phyloP scores from a whole-genome alignment of 2,113 vertebrate species.

The Rana temporaria region DNA sequence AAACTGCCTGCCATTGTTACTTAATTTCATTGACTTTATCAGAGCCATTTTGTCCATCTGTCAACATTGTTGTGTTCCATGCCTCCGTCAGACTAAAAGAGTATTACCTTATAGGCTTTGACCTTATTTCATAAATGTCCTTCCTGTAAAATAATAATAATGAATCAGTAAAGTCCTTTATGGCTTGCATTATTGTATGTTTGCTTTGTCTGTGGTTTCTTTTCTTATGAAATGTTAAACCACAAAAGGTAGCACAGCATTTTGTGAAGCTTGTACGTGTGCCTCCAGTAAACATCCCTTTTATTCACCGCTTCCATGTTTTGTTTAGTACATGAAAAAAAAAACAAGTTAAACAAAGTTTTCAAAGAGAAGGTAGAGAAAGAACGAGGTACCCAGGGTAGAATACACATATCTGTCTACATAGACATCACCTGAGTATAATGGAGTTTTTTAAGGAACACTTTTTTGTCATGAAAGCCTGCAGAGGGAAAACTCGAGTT shows the following conservation, averaged over 20 bases:
- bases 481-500: slow-evolving; percentile 47
- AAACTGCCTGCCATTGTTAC: slow-evolving; percentile 55
- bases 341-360: slow-evolving; percentile 60
- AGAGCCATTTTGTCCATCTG: slow-evolving; percentile 68
- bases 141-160: slow-evolving; percentile 59
- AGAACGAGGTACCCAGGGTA: slow-evolving; percentile 40
- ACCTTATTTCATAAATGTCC: slow-evolving; percentile 58
- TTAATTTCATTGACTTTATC: slow-evolving; percentile 63
- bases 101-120: slow-evolving; percentile 36
- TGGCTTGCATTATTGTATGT: slow-evolving; percentile 56
- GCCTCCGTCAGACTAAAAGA: slow-evolving; percentile 58
- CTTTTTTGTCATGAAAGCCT: slow-evolving; percentile 41
- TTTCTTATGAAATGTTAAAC: slow-evolving; percentile 60
- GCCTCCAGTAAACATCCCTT: slow-evolving; percentile 62
- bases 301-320: slow-evolving; percentile 28
- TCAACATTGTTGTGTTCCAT: slow-evolving; percentile 55
- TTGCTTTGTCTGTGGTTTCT: slow-evolving; percentile 61
- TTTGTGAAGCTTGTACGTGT: slow-evolving; percentile 39
- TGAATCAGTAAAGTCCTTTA: slow-evolving; percentile 56
- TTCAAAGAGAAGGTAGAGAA: slow-evolving; percentile 60
- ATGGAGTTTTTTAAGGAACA: slow-evolving; percentile 48
- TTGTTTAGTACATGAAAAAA: slow-evolving; percentile 56
- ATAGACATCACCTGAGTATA: slow-evolving; percentile 53
- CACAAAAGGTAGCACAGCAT: slow-evolving; percentile 54
- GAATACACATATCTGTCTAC: neutral